phyloP scores from a whole-genome alignment of 1,140 invertebrate species.

The Drosophila repletoides region DNA sequence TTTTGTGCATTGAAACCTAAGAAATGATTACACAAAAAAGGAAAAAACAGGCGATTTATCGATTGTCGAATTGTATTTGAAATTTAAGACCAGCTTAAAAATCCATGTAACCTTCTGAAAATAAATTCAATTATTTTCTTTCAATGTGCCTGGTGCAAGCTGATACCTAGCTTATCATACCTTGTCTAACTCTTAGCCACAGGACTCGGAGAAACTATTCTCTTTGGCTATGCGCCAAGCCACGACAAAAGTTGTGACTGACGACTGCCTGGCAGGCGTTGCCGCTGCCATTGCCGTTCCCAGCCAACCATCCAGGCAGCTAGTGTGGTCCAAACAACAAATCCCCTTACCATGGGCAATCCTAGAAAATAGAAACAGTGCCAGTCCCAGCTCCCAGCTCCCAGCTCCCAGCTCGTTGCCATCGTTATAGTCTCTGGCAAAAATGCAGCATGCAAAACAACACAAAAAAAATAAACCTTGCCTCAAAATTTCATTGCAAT shows the following conservation, averaged over 20 bases:
- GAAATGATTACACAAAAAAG: too few relatives aligned
- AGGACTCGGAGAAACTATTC: conserved; percentile 32
- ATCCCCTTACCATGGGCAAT: conserved; percentile 17
- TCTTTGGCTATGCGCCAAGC: conserved; percentile 70
- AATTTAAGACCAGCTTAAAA: too few relatives aligned
- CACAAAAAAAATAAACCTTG: conserved; percentile 18
- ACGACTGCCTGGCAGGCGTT: conserved; percentile 55
- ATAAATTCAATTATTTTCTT: too few relatives aligned
- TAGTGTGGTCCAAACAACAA: conserved; percentile 42
- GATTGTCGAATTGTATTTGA: too few relatives aligned
- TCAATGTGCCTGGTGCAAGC: background rate
- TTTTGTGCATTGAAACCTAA: too few relatives aligned
- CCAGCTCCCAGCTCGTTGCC: conserved; percentile 36
- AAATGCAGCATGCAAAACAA: conserved; percentile 48
- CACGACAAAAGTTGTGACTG: conserved; percentile 76
- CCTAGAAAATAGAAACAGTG: conserved; percentile 10
- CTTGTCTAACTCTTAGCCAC: background rate
- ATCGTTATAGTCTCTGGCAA: conserved; percentile 66
- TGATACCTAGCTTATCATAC: conserved; percentile 9
- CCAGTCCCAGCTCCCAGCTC: conserved; percentile 4
- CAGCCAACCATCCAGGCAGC: conserved; percentile 38
- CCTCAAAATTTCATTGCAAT: conserved; percentile 54
- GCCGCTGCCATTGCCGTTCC: conserved; percentile 18
- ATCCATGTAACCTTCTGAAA: too few relatives aligned
- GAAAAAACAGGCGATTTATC: too few relatives aligned